Percentiles rank a stretch among this genome's conserved stretches.
phyloP scores from a whole-genome alignment of 2,113 vertebrate genomes.

The Ascaphus truei region DNA sequence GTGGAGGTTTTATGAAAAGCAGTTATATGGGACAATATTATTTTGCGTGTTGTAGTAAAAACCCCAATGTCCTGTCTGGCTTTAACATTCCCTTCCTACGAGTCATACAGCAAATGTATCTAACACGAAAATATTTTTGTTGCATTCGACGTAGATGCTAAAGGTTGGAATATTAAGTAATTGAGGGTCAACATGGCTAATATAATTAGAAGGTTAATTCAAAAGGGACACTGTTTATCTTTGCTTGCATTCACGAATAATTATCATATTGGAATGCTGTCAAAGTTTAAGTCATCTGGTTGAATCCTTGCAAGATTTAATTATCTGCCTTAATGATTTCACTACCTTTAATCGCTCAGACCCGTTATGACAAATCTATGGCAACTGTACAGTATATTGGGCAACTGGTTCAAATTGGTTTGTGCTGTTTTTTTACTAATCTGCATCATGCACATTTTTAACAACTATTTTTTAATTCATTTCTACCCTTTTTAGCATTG shows the following conservation, averaged over 20 bases:
- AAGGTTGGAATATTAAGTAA: neutral
- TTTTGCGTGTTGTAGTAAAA: no score
- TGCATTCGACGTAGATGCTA: neutral
- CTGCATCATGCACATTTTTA: constrained; percentile 3
- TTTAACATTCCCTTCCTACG: neutral
- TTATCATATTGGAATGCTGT: constrained; percentile 13
- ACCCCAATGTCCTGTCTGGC: no score
- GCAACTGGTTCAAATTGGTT: neutral
- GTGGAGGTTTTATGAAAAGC: no score
- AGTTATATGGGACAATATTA: no score
- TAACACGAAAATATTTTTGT: neutral
- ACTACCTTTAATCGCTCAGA: constrained; percentile 1
- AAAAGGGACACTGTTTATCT: constrained; percentile 4
- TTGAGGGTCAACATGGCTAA: neutral
- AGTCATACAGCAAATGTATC: neutral
- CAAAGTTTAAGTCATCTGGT: constrained; percentile 13
- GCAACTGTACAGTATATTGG: neutral
- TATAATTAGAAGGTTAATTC: constrained; percentile 19
- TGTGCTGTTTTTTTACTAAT: neutral
- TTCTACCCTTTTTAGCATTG: no score
- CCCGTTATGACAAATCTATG: neutral
- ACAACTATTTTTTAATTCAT: no score
- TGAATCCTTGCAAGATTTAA: constrained; percentile 1
- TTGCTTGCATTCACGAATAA: constrained; percentile 9
- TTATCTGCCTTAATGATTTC: constrained; percentile 28